Base-by-base conservation (phyloP, 23 tunicate species). In the Halocynthia roretzi region DNA sequence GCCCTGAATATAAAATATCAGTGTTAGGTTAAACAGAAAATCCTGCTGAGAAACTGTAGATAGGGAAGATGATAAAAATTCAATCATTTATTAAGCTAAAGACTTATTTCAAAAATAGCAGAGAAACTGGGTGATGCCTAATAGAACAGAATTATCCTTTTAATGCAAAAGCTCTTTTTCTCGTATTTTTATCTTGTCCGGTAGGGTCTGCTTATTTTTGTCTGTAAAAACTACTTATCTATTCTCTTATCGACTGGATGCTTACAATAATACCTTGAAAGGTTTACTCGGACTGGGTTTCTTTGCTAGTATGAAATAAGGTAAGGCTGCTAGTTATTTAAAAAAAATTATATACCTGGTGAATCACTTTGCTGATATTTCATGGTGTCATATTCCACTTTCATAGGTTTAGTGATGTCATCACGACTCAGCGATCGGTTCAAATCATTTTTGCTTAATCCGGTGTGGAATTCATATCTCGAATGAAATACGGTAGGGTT, bases 341-440 rank as follows among this genome's bases (percentile, higher is more conserved):
- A 6, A 15, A 12, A 8, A 23, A 71, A 23, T 48, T 10, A 12
- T 71, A 71, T 2, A 71, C 78, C 78, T 74, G 78, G 78, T 15
- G 78, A 74, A 21, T 74, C 63, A 64, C 78, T 74, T 18, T 74
- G 60, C n/a, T 74, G 78, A 54, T 22, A 54, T 74, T 54, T 74
- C 1, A 5, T 54, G 14, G 64, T 17, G 22, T 53, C 53, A 20
- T 40, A 51, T 10, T 51, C 52, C 12, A 74, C 31, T 53, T 40
- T 74, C n/a, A 64, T 54, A 50, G 78, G 21, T 22, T 56, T 74
- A 6, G 10, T 21, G 63, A 21, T 12, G 62, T 74, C 66, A 54
- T 19, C 2, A 50, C 21, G 8, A 8, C 19, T 64, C 18, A 8
- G 14, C 8, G 78, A 10, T 8, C 78, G n/a, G 56, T 53, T 7